Conservation (phyloP, 2,888 invertebrate species). For the Lobophora halterata region DNA sequence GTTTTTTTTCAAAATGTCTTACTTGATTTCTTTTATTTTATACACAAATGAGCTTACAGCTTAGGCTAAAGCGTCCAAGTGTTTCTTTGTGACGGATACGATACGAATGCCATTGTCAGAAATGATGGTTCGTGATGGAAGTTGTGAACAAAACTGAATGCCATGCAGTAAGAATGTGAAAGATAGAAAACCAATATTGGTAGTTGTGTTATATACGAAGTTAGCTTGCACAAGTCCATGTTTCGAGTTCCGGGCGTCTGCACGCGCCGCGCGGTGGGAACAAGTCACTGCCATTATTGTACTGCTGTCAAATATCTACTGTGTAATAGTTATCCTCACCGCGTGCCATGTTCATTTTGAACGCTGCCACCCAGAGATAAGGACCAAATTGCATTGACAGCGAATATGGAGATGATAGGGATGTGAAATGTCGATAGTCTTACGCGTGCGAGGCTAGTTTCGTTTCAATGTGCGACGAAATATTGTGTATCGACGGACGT, state of each 20-base stretch:
- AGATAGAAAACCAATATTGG: no score
- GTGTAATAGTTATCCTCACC: slow-evolving; percentile 24
- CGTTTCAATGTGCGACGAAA: slow-evolving; percentile 36
- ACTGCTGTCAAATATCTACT: slow-evolving; percentile 23
- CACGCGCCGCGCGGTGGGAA: slow-evolving; percentile 3
- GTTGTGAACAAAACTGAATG: no score
- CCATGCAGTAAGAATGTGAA: no score
- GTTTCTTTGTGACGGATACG: no score
- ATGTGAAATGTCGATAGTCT: slow-evolving; percentile 35
- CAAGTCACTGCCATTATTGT: slow-evolving; percentile 38
- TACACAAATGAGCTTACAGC: no score
- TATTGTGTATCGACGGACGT: slow-evolving; percentile 39
- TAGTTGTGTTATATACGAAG: no score
- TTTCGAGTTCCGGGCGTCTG: neutral
- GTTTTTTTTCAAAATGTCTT: no score
- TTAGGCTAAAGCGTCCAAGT: no score
- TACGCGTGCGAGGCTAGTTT: slow-evolving; percentile 39
- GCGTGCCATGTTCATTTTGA: slow-evolving; percentile 17
- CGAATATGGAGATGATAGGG: no score
- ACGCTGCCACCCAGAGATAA: slow-evolving; percentile 20
- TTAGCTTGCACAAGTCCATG: slow-evolving; percentile 20
- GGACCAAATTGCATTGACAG: slow-evolving; percentile 22
- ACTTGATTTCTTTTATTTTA: no score
- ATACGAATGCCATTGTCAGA: no score
- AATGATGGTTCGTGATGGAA: no score